These are phyloP conservation scores for Microctenopoma stevenorrisi DNA, from an alignment of 2,797 vertebrate genomes.

Conservation along the genomic window DNA sequence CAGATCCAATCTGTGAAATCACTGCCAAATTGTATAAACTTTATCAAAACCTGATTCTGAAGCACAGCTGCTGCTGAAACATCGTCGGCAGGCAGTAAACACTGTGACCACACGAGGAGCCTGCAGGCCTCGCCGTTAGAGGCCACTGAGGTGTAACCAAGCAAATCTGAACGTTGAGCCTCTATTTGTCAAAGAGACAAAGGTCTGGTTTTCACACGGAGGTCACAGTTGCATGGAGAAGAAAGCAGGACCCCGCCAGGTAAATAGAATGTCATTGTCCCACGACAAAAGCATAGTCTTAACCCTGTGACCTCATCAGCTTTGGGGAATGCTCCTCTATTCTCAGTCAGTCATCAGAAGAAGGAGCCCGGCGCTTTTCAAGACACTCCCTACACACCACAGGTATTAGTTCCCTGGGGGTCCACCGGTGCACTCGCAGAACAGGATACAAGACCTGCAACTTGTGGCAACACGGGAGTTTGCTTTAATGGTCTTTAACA, in stretches of 20 bases:
- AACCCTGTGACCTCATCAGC: constrained; percentile 84
- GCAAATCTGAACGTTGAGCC: constrained; percentile 78
- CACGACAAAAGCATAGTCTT: constrained; percentile 81
- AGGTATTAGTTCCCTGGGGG: constrained; percentile 70
- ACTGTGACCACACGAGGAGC: constrained; percentile 60
- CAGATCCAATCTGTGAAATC: neutral
- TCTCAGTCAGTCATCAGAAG: constrained; percentile 71
- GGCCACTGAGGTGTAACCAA: constrained; percentile 78
- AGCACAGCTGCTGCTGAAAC: constrained; percentile 46
- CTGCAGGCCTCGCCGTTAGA: constrained; percentile 52
- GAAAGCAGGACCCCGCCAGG: constrained; percentile 80
- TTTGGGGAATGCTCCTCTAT: constrained; percentile 73
- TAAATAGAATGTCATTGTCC: constrained; percentile 86
- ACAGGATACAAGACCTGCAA: constrained; percentile 53
- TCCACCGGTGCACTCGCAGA: constrained; percentile 45
- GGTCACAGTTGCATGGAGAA: constrained; percentile 84
- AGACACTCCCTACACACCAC: constrained; percentile 58
- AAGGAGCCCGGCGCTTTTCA: constrained; percentile 59
- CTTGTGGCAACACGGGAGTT: constrained; percentile 57
- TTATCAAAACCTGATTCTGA: constrained; percentile 40
- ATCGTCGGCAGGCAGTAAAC: constrained; percentile 40
- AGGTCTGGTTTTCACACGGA: constrained; percentile 76
- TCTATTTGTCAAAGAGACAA: constrained; percentile 81
- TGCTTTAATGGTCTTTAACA: constrained; percentile 45
- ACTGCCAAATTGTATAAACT: constrained; percentile 7